phyloP scores from a whole-genome alignment of 2,888 invertebrate genomes.

The Acronicta leporina region DNA sequence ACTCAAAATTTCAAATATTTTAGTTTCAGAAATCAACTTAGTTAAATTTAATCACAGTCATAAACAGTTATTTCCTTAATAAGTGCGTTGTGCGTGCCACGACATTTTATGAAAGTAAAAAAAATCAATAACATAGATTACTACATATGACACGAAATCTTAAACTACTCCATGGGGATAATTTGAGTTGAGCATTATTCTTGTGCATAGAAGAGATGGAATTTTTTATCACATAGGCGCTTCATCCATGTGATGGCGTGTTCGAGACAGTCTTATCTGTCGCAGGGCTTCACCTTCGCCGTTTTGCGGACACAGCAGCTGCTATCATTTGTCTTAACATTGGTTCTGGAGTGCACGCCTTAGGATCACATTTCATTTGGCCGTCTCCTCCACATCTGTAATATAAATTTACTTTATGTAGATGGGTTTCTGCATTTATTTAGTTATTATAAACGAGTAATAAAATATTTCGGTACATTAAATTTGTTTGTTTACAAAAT shows the following conservation, averaged over 20 bases:
- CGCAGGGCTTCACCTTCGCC: conserved; percentile 91
- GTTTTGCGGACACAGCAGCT: conserved; percentile 92
- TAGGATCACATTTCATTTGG: conserved; percentile 98
- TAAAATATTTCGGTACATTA: neutral
- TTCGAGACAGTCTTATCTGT: conserved; percentile 65
- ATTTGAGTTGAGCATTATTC: conserved; percentile 89
- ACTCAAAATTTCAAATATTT: conserved; percentile 72
- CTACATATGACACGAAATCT: conserved; percentile 88
- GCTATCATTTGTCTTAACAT: conserved; percentile 97
- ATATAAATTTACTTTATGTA: conserved; percentile 53
- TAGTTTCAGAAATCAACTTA: conserved; percentile 74
- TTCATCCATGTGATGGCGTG: conserved; percentile 76
- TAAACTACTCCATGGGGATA: conserved; percentile 85
- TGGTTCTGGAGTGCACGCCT: conserved; percentile 96
- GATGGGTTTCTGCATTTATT: neutral
- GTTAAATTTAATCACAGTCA: conserved; percentile 86
- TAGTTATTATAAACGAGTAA: neutral
- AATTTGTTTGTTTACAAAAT: neutral
- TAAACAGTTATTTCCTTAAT: conserved; percentile 75
- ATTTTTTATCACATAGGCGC: conserved; percentile 79
- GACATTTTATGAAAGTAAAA: conserved; percentile 77
- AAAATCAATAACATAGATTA: conserved; percentile 78
- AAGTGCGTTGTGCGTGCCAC: conserved; percentile 82
- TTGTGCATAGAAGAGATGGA: conserved; percentile 86
- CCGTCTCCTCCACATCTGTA: conserved; percentile 96